Conservation (phyloP, 2,113 vertebrate genomes). For the Hemiscyllium ocellatum region DNA sequence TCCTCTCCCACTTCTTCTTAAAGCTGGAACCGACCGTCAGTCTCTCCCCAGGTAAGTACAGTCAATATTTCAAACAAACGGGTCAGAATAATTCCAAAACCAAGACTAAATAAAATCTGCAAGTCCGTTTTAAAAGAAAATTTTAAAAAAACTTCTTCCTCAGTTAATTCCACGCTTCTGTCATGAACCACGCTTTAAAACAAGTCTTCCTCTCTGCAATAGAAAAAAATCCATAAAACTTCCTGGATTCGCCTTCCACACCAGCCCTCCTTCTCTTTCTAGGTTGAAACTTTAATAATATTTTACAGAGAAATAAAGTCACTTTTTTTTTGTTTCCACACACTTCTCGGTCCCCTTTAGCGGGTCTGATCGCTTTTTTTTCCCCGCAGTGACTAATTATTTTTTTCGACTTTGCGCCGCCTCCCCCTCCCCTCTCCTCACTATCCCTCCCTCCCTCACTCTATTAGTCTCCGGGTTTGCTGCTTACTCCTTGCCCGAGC, state of each 20-base stretch:
- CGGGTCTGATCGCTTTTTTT: background rate
- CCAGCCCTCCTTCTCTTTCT: conserved; percentile 27
- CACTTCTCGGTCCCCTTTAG: background rate
- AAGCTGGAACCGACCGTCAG: background rate
- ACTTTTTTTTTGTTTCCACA: background rate
- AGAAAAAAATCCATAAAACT: background rate
- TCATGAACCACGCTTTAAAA: background rate
- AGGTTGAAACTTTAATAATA: conserved; percentile 23
- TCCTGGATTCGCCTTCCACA: background rate
- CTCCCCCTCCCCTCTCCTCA: background rate
- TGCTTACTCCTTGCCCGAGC: background rate
- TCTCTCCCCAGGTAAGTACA: background rate
- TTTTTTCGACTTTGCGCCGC: background rate
- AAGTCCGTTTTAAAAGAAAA: background rate
- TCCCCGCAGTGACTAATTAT: background rate
- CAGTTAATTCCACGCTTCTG: background rate
- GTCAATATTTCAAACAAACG: background rate
- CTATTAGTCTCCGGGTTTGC: background rate
- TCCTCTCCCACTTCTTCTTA: no score
- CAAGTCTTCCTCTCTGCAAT: background rate
- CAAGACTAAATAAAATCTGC: no score
- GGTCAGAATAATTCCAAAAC: background rate
- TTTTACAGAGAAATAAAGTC: background rate
- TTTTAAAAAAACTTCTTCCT: background rate
- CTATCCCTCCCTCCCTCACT: background rate